Base-by-base conservation (phyloP, 2,888 invertebrate species). In the Drosophila anomalata region DNA sequence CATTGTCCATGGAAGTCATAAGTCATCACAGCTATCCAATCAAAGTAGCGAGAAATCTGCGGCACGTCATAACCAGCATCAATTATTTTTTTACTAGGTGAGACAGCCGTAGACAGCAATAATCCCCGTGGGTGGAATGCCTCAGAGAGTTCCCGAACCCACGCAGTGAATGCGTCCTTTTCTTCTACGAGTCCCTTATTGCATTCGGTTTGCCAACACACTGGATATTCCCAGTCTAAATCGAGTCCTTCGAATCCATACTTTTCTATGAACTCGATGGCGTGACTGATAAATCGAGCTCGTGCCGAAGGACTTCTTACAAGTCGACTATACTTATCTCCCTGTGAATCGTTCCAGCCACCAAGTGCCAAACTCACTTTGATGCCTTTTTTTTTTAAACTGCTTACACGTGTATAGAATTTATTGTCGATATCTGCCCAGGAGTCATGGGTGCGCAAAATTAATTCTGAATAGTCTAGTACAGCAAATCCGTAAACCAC, bases 291-390 rank as follows among this genome's bases (percentile, higher is more conserved):
- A 87, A 97, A 98, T 73, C 94, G 94, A 0, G 93, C 93, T 54
- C 97, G 93, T 0, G 96, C 94, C 1, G 93, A 90, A 0, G 96
- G 94, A 89, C 94, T 95, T 83, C 97, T 96, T 0, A 97, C 97
- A 22, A 97, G 91, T 66, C 95, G 94, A 24, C 97, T 97, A 91
- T 97, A 97, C 89, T 97, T 97, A 89, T 97, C 97, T 0, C 97
- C 97, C 36, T 95, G 95, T 0, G 97, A 98, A 91, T 98, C 97
- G 89, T 97, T 98, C 98, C 98, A 98, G 2, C 98, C 98, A n/a
- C 98, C 98, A 24, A 98, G 93, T 1, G 97, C 98, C 11, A 98
- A 92, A 0, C 96, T 94, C 0, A 97, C 96, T 90, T 97, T 98
- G 39, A 97, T 93, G 0, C 96, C 96, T 79, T 95, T 94, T 55